Evolutionary conservation across 2,888 invertebrate species (phyloP).

Genomic region (Polydrusus cervinus): DNA sequence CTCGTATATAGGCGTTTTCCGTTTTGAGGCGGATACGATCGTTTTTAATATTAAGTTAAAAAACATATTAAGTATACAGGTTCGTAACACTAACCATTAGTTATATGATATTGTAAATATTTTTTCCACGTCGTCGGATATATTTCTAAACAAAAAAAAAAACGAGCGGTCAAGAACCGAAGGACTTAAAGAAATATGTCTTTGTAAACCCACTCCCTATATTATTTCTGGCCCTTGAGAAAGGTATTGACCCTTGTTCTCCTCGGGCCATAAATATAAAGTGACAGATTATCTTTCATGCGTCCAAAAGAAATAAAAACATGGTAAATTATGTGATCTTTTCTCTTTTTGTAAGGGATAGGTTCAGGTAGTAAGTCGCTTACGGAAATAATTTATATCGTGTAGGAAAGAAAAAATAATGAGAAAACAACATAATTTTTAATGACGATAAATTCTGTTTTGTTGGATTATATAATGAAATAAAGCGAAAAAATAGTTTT

Average conservation of each 20-base stretch:
- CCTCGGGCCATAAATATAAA: constrained; percentile 22
- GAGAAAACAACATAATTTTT: too few species aligned
- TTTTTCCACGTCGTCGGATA: background rate
- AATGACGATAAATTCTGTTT: too few species aligned
- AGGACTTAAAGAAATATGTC: constrained; percentile 25
- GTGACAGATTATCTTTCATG: constrained; percentile 22
- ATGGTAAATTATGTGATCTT: constrained; percentile 24
- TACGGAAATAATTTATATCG: background rate
- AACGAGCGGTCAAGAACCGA: background rate
- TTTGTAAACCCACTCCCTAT: constrained; percentile 11
- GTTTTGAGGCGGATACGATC: too few species aligned
- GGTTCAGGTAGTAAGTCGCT: constrained; percentile 1
- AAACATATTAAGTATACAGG: too few species aligned
- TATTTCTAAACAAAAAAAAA: constrained; percentile 8
- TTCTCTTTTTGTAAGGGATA: background rate
- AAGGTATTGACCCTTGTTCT: constrained; percentile 28
- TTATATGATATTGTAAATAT: too few species aligned
- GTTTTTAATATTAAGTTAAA: too few species aligned
- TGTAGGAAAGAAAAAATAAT: too few species aligned
- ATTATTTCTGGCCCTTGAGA: constrained; percentile 17
- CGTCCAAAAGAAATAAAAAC: constrained; percentile 19
- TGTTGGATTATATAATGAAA: too few species aligned
- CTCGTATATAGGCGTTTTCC: too few species aligned
- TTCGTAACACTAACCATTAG: too few species aligned
- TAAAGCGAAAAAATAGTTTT: too few species aligned